phyloP scores from a whole-genome alignment of 2,888 invertebrate species.

The Helicoverpa assulta region DNA sequence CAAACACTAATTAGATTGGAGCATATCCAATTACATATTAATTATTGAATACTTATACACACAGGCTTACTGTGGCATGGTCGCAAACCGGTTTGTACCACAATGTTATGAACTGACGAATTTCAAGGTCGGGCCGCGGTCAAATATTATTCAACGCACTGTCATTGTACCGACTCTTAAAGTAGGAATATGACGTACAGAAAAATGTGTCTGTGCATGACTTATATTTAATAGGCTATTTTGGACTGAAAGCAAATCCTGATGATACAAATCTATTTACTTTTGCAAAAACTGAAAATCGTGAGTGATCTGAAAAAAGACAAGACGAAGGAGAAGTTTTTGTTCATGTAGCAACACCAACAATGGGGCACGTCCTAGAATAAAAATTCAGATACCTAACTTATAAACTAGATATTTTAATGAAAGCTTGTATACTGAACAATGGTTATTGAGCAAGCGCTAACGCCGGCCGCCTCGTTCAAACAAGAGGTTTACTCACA shows the following conservation, averaged over 20 bases:
- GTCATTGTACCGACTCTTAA: conserved; percentile 25
- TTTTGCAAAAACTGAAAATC: conserved; percentile 20
- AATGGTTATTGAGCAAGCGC: conserved; percentile 46
- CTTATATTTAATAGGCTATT: no score
- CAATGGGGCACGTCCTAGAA: conserved; percentile 23
- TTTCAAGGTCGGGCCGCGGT: conserved; percentile 36
- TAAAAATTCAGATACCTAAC: conserved; percentile 20
- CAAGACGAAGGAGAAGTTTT: conserved; percentile 18
- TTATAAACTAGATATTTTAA: conserved; percentile 36
- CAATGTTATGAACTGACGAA: conserved; percentile 28
- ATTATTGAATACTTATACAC: conserved; percentile 35
- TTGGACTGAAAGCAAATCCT: neutral
- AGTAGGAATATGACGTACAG: no score
- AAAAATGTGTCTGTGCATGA: no score
- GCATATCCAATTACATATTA: conserved; percentile 35
- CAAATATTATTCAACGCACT: conserved; percentile 19
- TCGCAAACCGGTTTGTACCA: conserved; percentile 47
- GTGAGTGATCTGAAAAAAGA: conserved; percentile 22
- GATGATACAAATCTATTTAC: conserved; percentile 8
- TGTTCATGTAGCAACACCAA: conserved; percentile 19
- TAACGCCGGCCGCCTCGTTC: conserved; percentile 24
- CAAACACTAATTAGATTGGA: conserved; percentile 40
- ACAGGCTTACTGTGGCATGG: conserved; percentile 20
- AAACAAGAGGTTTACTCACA: conserved; percentile 45
- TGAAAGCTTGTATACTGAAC: conserved; percentile 37